Evolutionary conservation across 2,888 invertebrate genomes (phyloP).

Genomic region (Drosophila anceps): DNA sequence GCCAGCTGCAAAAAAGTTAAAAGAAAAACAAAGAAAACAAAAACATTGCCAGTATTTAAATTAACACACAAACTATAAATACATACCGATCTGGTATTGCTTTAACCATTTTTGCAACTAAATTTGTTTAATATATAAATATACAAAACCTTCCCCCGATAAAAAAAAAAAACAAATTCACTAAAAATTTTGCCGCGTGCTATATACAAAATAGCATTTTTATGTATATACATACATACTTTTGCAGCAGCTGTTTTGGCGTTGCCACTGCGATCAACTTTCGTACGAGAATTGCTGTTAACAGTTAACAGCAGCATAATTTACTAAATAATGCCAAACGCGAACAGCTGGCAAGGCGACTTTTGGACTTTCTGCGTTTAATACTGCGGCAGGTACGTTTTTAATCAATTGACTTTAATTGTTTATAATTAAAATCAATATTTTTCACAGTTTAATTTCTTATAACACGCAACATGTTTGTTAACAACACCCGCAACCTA

Average conservation of each 20-base stretch:
- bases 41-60: neutral
- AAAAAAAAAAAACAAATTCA: neutral
- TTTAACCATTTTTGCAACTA: slow-evolving; percentile 40
- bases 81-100: slow-evolving; percentile 72
- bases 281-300: slow-evolving; percentile 28
- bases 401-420: slow-evolving; percentile 18
- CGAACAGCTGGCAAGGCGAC: slow-evolving; percentile 55
- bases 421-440: slow-evolving; percentile 7
- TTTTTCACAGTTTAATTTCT: slow-evolving; percentile 16
- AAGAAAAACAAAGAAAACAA: slow-evolving; percentile 24
- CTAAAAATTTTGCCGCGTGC: slow-evolving; percentile 13
- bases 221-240: neutral
- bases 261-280: slow-evolving; percentile 6
- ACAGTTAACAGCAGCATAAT: slow-evolving; percentile 14
- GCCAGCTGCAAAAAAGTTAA: slow-evolving; percentile 82
- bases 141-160: no score
- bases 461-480: slow-evolving; percentile 72
- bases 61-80: neutral
- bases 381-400: slow-evolving; percentile 36
- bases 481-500: slow-evolving; percentile 77
- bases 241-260: slow-evolving; percentile 13
- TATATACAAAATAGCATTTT: slow-evolving; percentile 6
- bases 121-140: neutral
- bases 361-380: slow-evolving; percentile 68
- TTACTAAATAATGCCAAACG: slow-evolving; percentile 31